Conservation (phyloP, 2,113 vertebrate species). For the Cnemophilus loriae region DNA sequence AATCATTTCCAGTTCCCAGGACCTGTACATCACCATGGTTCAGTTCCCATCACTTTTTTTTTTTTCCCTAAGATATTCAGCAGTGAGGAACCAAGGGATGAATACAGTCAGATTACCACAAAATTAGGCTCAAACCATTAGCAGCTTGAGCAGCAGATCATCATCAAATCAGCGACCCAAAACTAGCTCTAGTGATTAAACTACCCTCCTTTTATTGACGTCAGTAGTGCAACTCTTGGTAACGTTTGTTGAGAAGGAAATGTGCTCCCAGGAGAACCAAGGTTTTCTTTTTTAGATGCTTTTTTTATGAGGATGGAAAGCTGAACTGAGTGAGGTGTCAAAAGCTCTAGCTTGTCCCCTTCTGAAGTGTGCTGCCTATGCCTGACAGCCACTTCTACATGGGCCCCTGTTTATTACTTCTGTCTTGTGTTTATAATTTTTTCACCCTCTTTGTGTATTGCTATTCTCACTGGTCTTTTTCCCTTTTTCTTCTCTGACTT, state of each 20-base stretch:
- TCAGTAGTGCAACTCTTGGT: background rate
- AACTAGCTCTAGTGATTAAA: background rate
- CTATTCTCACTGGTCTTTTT: background rate
- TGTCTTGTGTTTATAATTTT: background rate
- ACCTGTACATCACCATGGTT: too few species aligned
- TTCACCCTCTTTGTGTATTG: background rate
- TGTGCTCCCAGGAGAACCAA: background rate
- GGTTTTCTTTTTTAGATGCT: background rate
- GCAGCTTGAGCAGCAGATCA: background rate
- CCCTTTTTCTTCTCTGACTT: background rate
- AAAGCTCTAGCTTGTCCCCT: background rate
- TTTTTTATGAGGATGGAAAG: background rate
- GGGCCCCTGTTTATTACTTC: background rate
- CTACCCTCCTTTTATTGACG: background rate
- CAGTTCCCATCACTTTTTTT: too few species aligned
- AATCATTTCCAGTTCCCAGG: background rate
- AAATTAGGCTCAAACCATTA: background rate
- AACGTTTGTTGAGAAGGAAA: background rate
- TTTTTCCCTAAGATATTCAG: too few species aligned
- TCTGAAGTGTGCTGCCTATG: background rate
- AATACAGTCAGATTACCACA: background rate
- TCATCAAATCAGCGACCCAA: background rate
- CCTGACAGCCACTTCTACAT: background rate
- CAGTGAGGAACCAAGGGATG: background rate
- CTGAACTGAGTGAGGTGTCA: background rate